A percentile compares a stretch with the other conserved stretches of the same genome.
Evolutionary conservation across 2,888 invertebrate species (phyloP).

Genomic region (Stenurella melanura): DNA sequence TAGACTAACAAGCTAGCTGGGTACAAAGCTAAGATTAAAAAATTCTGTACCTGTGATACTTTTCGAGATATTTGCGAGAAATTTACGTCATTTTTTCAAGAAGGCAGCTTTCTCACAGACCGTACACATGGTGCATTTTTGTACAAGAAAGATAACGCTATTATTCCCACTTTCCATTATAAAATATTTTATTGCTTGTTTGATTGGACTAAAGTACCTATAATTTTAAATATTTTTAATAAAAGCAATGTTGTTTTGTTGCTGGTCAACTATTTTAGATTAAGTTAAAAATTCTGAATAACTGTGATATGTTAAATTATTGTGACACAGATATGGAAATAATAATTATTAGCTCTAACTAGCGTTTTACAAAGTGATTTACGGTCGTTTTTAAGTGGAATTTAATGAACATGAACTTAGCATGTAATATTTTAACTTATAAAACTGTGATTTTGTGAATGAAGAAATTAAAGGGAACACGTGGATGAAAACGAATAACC

Average conservation of each 20-base stretch:
- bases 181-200: too few relatives aligned
- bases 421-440: constrained; percentile 25
- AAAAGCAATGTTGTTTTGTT: not conserved
- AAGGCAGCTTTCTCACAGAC: too few relatives aligned
- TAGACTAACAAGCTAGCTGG: too few relatives aligned
- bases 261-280: not conserved
- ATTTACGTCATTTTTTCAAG: too few relatives aligned
- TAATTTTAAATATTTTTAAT: too few relatives aligned
- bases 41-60: too few relatives aligned
- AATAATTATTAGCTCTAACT: not conserved
- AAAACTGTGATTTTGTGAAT: constrained; percentile 29
- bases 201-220: too few relatives aligned
- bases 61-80: too few relatives aligned
- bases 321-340: constrained; percentile 9
- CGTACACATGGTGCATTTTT: too few relatives aligned
- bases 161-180: too few relatives aligned
- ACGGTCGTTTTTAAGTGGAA: constrained; percentile 8
- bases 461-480: not conserved
- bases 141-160: too few relatives aligned
- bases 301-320: constrained; percentile 7
- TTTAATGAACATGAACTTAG: not conserved
- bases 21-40: too few relatives aligned
- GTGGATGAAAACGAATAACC: not conserved
- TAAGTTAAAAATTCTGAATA: not conserved
- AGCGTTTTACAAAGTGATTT: not conserved